These are phyloP conservation scores for Alca torda DNA, from an alignment of 2,797 vertebrate genomes.

Conservation along the genomic window DNA sequence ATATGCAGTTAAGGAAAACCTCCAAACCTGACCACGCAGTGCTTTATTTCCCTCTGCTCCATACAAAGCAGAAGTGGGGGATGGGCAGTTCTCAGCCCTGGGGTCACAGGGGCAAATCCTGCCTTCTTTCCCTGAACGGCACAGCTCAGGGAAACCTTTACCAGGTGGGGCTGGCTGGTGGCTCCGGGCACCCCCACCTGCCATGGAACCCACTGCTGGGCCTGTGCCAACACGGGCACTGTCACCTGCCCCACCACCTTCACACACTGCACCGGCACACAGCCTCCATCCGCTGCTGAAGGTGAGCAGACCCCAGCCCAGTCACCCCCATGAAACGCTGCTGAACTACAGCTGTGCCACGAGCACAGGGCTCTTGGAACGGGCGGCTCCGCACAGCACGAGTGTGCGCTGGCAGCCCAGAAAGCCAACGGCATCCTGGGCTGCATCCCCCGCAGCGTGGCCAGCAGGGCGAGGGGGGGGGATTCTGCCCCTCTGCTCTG, in stretches of 20 bases:
- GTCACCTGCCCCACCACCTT: not conserved
- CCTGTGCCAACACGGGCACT: not conserved
- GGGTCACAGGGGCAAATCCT: not conserved
- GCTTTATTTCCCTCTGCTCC: not conserved
- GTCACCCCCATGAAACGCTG: fast-evolving
- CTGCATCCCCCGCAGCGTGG: not conserved
- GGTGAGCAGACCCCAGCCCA: not conserved
- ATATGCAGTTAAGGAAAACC: not conserved
- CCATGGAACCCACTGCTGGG: not conserved
- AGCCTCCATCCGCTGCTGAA: not conserved
- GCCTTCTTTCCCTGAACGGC: not conserved
- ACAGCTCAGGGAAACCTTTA: no score
- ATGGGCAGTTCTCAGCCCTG: not conserved
- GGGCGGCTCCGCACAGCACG: not conserved
- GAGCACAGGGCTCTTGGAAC: not conserved
- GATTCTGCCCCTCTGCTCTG: not conserved
- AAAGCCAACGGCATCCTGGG: not conserved
- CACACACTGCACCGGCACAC: not conserved
- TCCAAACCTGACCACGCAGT: no score
- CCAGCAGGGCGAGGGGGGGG: not conserved
- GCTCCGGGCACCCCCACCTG: no score
- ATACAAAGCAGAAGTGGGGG: fast-evolving
- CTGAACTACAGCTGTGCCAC: not conserved
- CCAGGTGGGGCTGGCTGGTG: no score
- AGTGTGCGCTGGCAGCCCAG: not conserved